Evolutionary conservation across 2,113 vertebrate species (phyloP), one percentile per base, ranked within the genome.

Genomic region (Mormyrus iriodes): DNA sequence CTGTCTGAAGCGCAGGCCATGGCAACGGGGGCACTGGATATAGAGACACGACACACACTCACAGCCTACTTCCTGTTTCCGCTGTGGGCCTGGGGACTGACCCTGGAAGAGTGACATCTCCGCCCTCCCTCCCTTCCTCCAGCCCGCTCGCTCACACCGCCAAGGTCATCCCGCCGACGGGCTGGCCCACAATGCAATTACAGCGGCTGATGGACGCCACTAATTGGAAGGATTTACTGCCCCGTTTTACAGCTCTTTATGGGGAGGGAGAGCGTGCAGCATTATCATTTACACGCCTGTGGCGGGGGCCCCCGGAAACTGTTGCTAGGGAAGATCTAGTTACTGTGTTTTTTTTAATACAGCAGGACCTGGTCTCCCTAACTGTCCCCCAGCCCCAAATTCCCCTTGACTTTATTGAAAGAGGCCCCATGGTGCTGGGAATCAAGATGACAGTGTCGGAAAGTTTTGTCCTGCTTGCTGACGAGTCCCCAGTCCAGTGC

Each of bases 191-290:
- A 95, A 94, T 95, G 95, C 95, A 96, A 96, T 96, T 96, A 96
- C 95, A 94, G 93, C 92, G 91, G 94, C 96, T 95, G 95, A 96
- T 95, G 94, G 95, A 96, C 94, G 93, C 93, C 92, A 93, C 95
- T 96, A 96, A 96, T 96, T 95, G 95, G 94, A 93, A 92, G 94
- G 95, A 96, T 96, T 96, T 95, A 96, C 95, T 94, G 92, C 92
- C 93, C 93, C 91, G 94, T 95, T 95, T 96, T 96, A 95, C 95
- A 95, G 94, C 94, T 93, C 94, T 95, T 96, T 95, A 95, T 96
- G 95, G 96, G 95, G 92, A 95, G 95, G 94, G 93, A 94, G 94
- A 95, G 94, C 94, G 94, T 93, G 95, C 94, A 94, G 93, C 94
- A 95, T 96, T 96, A 96, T 93, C 94, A 95, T 96, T 95, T 96